Evolutionary conservation across 2,888 invertebrate species (phyloP).

Genomic region (Artemia sinica): DNA sequence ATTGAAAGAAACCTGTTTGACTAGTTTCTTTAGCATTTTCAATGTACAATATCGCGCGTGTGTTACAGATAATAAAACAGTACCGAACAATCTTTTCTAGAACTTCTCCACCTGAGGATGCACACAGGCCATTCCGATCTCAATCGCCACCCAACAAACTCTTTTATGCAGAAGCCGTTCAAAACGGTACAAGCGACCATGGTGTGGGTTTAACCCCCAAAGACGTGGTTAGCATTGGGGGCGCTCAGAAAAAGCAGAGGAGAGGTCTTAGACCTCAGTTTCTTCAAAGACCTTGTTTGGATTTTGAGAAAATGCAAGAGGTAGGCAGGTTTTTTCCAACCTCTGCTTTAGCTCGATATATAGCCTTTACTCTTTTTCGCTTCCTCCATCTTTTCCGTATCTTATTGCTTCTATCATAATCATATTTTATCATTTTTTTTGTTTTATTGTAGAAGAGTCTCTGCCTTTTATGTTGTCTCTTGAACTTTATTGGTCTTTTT

Average conservation of each 20-base stretch:
- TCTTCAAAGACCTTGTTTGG: constrained; percentile 68
- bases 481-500: too few species aligned
- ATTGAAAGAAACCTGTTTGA: too few species aligned
- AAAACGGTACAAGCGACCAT: neutral
- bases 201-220: constrained; percentile 23
- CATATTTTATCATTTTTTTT: too few species aligned
- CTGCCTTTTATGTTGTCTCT: too few species aligned
- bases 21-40: too few species aligned
- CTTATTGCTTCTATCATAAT: too few species aligned
- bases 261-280: constrained; percentile 36
- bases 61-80: too few species aligned
- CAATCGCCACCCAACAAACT: constrained; percentile 37
- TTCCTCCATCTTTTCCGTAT: too few species aligned
- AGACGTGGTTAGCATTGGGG: constrained; percentile 27
- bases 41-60: too few species aligned
- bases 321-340: constrained; percentile 36
- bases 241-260: constrained; percentile 38
- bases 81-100: constrained; percentile 29
- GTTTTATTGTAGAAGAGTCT: too few species aligned
- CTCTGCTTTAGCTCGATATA: too few species aligned
- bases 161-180: constrained; percentile 30
- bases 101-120: constrained; percentile 74
- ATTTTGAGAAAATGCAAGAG: constrained; percentile 94
- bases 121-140: constrained; percentile 52
- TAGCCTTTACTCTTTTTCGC: too few species aligned